Conservation (phyloP, 2,797 vertebrate genomes). For the Eospalax fontanierii region DNA sequence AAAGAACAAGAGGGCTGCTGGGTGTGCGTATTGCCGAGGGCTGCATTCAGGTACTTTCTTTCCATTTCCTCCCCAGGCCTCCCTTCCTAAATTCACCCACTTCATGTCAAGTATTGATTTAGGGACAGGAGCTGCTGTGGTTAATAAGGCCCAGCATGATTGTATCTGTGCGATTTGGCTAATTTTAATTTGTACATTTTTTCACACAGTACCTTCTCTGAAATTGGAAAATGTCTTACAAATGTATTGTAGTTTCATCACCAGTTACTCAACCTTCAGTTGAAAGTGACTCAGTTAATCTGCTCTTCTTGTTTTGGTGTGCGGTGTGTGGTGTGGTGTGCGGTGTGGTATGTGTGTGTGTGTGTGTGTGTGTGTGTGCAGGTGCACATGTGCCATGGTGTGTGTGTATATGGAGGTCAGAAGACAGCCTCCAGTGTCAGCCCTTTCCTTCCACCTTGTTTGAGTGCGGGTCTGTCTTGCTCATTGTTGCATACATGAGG, state of each 20-base stretch:
- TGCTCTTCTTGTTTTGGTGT: neutral
- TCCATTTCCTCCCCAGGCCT: neutral
- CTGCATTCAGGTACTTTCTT: neutral
- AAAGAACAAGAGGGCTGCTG: neutral
- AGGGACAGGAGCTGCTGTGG: neutral
- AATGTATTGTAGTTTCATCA: neutral
- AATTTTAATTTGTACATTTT: slow-evolving; percentile 14
- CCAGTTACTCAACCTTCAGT: slow-evolving; percentile 16
- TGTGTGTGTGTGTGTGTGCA: neutral
- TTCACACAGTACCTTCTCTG: neutral
- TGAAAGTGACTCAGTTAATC: neutral
- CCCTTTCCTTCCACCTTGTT: neutral
- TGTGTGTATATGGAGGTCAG: neutral
- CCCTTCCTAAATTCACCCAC: neutral
- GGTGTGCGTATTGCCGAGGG: neutral
- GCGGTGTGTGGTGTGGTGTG: too few species aligned
- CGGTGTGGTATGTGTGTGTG: too few species aligned
- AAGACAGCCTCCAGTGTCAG: neutral
- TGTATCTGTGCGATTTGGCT: neutral
- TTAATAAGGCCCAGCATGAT: neutral
- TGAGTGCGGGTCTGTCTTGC: neutral
- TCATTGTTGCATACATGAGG: neutral
- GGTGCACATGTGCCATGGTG: too few species aligned
- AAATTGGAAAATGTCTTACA: neutral
- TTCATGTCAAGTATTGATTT: neutral